Evolutionary conservation across 2,888 invertebrate genomes (phyloP), one percentile per base, ranked within the genome.

Genomic region (Busseola fusca): DNA sequence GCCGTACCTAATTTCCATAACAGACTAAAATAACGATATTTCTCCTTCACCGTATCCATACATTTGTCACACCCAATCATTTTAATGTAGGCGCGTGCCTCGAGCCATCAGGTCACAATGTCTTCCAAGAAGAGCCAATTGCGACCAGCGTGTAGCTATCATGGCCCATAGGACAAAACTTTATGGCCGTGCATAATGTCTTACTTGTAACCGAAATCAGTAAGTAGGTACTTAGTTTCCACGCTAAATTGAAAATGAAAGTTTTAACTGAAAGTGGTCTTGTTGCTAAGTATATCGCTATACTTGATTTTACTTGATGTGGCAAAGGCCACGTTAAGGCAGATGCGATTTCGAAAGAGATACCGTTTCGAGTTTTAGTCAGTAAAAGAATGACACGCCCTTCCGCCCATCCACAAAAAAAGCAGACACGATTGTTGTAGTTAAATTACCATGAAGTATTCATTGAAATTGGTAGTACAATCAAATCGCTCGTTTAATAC

Each of bases 41-140:
- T 84, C 59, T 62, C 60, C 58, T 72, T 37, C 40, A 68, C 74
- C 64, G 63, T 65, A 27, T 62, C 69, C 62, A 70, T 76, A 69
- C 45, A 84, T 84, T 80, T 84, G 85, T 82, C 78, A 84, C 78
- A 78, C 80, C 78, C 72, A 75, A 83, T 83, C 75, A 82, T 82
- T 60, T 70, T 84, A 83, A 81, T 77, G 45, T 45, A 57, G 68
- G 50, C 84, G 67, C 76, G 66, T 74, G 78, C 78, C 62, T 30
- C 60, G 64, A 64, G 77, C 83, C 45, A 59, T 74, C 30, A 62
- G 78, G 82, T 78, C 84, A 67, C 67, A 63, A 40, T 52, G 34
- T 74, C 70, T 83, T 78, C 84, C 58, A 12, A 62, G 83, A 84
- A 82, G 58, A 34, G 69, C 57, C 83, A 45, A 65, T 67, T 60